Percentiles rank a stretch among this genome's conserved stretches.
Evolutionary conservation across 2,888 invertebrate genomes (phyloP).

Genomic region (Agriotes lineatus): DNA sequence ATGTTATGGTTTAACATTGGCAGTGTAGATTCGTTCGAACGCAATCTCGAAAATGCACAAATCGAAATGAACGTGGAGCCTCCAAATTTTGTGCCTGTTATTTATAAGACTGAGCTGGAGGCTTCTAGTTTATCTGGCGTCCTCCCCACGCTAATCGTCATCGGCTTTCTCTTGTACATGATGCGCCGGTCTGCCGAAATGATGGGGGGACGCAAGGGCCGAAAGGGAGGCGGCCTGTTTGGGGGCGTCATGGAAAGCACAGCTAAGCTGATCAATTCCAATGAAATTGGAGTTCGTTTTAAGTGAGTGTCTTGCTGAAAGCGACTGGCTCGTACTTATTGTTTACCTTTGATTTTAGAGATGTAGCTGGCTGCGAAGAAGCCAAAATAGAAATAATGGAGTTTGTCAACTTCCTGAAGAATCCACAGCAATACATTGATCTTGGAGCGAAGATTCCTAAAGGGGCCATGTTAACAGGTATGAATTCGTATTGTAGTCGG

Average conservation of each 20-base stretch:
- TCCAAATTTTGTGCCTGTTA: conserved; percentile 91
- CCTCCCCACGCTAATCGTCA: conserved; percentile 85
- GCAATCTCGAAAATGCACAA: conserved; percentile 97
- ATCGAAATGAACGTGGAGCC: conserved; percentile 91
- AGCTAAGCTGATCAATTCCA: conserved; percentile 95
- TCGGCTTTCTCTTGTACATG: conserved; percentile 89
- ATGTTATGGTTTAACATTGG: conserved; percentile 98
- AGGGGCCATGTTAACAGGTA: conserved; percentile 88
- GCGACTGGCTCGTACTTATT: no score
- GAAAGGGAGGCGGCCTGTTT: conserved; percentile 88
- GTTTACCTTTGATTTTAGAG: conserved; percentile 77
- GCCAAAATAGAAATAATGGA: conserved; percentile 99
- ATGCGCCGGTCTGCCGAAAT: conserved; percentile 88
- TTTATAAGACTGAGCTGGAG: conserved; percentile 95
- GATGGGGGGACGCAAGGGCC: conserved; percentile 81
- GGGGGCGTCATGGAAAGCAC: conserved; percentile 97
- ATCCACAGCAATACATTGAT: conserved; percentile 97
- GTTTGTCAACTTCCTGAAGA: conserved; percentile 99
- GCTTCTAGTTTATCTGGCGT: conserved; percentile 81
- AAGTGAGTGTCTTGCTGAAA: conserved; percentile 67
- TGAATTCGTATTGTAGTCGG: no score
- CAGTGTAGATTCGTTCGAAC: conserved; percentile 97
- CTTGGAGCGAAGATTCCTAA: conserved; percentile 99
- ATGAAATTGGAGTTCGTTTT: conserved; percentile 94
- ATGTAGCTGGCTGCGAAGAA: conserved; percentile 99